These are phyloP conservation scores for Pelecanus crispus DNA, from an alignment of 2,113 vertebrate genomes.

Conservation along the genomic window DNA sequence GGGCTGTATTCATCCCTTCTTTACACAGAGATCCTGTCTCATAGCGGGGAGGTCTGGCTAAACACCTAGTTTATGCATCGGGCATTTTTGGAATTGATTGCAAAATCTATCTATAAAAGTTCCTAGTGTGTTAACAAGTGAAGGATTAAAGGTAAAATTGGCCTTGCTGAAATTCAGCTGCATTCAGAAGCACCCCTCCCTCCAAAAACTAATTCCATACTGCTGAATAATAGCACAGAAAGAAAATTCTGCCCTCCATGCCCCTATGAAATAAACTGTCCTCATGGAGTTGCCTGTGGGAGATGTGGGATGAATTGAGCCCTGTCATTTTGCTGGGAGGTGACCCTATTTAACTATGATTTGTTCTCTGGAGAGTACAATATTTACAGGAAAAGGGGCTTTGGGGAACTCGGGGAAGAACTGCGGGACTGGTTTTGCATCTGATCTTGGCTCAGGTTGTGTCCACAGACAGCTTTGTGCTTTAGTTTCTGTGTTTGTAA, in stretches of 20 bases:
- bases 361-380: neutral
- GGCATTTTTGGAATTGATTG: neutral
- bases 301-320: neutral
- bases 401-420: neutral
- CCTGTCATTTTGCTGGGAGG: neutral
- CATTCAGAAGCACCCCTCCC: neutral
- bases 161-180: neutral
- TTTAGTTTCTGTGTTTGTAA: neutral
- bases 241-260: neutral
- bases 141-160: neutral
- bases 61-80: neutral
- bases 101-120: neutral
- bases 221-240: neutral
- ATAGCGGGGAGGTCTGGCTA: neutral
- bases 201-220: neutral
- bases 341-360: neutral
- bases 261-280: neutral
- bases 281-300: neutral
- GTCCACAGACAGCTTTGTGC: neutral
- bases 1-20: neutral
- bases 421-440: neutral
- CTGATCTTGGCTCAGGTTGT: neutral
- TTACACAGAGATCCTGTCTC: neutral
- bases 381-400: neutral
- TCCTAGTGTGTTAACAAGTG: neutral